Conservation (phyloP, 1,140 invertebrate genomes). For the Delia radicum region DNA sequence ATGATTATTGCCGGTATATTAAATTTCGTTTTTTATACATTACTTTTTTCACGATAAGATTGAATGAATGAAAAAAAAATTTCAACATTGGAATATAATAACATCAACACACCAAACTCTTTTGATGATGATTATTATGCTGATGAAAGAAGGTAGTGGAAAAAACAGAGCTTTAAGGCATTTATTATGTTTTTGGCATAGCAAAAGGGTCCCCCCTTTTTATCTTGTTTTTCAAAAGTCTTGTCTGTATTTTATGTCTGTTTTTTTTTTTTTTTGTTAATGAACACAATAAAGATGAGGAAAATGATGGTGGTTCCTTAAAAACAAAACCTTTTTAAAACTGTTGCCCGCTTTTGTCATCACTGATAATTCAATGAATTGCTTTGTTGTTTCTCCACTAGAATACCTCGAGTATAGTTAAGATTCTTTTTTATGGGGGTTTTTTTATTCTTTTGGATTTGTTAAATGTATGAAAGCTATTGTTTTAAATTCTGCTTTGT, state of each 20-base stretch:
- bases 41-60: not conserved
- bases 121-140: not conserved
- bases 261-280: not conserved
- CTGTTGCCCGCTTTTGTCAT: not conserved
- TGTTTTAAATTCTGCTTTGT: not conserved
- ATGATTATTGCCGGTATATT: constrained; percentile 24
- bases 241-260: not conserved
- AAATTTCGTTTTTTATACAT: constrained; percentile 6
- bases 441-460: not conserved
- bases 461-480: constrained; percentile 13
- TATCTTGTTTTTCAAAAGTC: not conserved
- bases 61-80: not conserved
- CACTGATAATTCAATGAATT: constrained; percentile 14
- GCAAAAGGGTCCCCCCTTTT: not conserved
- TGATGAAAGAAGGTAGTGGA: not conserved
- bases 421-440: not conserved
- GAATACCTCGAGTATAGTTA: not conserved
- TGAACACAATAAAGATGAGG: not conserved
- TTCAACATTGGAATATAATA: not conserved
- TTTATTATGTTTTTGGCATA: not conserved
- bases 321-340: not conserved
- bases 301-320: not conserved
- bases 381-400: not conserved
- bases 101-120: not conserved
- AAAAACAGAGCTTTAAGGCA: not conserved